These are phyloP conservation scores for Craniophora ligustri DNA, from an alignment of 2,888 invertebrate genomes.

Conservation along the genomic window DNA sequence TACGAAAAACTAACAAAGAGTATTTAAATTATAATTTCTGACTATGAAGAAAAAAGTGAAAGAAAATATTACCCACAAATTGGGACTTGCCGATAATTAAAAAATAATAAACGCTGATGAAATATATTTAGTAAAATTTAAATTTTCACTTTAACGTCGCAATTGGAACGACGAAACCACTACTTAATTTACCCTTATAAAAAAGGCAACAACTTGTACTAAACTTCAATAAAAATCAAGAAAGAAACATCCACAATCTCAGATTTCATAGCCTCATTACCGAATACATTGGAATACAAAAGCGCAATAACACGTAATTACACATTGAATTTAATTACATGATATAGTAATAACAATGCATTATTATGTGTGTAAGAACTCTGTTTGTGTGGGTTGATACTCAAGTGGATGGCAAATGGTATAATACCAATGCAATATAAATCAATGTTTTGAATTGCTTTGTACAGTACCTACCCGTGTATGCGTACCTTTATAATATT, in stretches of 20 bases:
- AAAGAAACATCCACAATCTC: slow-evolving; percentile 10
- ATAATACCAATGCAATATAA: neutral
- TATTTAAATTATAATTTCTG: no score
- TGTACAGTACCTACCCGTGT: neutral
- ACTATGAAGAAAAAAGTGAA: no score
- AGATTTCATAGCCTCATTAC: slow-evolving; percentile 5
- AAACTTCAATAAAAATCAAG: neutral
- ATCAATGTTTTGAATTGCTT: neutral
- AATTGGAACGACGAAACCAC: no score
- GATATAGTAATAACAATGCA: slow-evolving; percentile 34
- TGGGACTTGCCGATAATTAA: no score
- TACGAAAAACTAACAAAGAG: no score
- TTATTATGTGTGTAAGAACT: slow-evolving; percentile 15
- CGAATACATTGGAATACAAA: slow-evolving; percentile 32
- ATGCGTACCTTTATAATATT: no score
- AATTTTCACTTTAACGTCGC: no score
- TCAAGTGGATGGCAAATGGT: slow-evolving; percentile 1
- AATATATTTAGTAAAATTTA: no score
- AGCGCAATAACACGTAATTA: slow-evolving; percentile 43
- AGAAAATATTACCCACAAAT: no score
- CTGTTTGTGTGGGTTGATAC: slow-evolving; percentile 14
- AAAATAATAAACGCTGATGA: no score
- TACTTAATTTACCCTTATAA: no score
- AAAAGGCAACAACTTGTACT: no score
- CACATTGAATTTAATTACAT: slow-evolving; percentile 45